Evolutionary conservation across 2,888 invertebrate genomes (phyloP).

Genomic region (Noctua janthe): DNA sequence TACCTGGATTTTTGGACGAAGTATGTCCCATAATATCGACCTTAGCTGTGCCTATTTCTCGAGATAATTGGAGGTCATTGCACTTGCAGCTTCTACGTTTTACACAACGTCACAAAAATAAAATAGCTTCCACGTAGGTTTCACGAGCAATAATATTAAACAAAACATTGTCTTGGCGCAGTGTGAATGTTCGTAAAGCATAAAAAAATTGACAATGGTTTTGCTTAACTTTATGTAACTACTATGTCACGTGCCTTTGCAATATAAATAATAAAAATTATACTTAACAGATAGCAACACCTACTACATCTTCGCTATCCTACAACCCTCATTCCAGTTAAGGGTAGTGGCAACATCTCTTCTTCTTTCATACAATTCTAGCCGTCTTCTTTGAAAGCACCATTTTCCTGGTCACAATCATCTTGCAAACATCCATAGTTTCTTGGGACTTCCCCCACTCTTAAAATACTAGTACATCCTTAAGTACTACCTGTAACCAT

Average conservation of each 20-base stretch:
- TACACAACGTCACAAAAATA: constrained; percentile 23
- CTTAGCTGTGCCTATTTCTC: constrained; percentile 9
- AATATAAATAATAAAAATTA: not conserved
- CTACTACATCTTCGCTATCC: no score
- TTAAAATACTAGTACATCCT: not conserved
- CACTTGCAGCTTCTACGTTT: constrained; percentile 20
- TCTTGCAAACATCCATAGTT: not conserved
- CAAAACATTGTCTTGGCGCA: not conserved
- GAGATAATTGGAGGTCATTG: constrained; percentile 28
- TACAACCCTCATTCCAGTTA: no score
- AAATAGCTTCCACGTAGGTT: constrained; percentile 20
- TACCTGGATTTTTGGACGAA: no score
- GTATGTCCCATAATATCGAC: no score
- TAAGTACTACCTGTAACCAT: not conserved
- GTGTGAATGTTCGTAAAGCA: not conserved
- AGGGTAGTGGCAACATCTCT: no score
- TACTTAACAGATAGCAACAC: no score
- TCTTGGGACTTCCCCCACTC: not conserved
- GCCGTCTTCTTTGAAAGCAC: not conserved
- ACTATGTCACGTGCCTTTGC: not conserved
- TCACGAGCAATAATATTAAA: constrained; percentile 14
- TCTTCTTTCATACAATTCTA: not conserved
- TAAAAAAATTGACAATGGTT: not conserved
- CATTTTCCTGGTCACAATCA: not conserved
- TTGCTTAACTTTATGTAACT: not conserved